Evolutionary conservation across 2,113 vertebrate species (phyloP).

Genomic region (Cynocephalus volans): DNA sequence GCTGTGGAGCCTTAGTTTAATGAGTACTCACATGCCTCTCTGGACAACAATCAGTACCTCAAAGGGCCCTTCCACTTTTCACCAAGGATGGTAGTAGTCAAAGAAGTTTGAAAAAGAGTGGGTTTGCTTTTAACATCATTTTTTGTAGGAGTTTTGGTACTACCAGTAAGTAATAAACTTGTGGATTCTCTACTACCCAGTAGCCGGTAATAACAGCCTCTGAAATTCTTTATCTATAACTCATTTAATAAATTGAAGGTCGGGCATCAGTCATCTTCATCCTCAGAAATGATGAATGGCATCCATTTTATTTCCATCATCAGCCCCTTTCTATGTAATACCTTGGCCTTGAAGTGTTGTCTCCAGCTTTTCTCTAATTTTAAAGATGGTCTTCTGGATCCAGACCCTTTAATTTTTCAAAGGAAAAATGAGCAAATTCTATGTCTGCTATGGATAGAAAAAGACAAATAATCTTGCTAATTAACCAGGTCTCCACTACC

Average conservation of each 20-base stretch:
- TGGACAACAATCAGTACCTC: background rate
- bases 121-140: constrained; percentile 8
- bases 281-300: background rate
- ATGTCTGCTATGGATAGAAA: background rate
- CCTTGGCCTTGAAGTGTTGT: background rate
- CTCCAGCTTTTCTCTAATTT: constrained; percentile 5
- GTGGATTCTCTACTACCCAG: background rate
- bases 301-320: background rate
- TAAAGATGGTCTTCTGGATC: background rate
- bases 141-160: background rate
- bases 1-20: background rate
- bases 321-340: background rate
- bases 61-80: background rate
- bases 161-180: constrained; percentile 1
- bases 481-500: background rate
- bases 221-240: background rate
- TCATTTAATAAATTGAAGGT: constrained; percentile 4
- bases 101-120: background rate
- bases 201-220: background rate
- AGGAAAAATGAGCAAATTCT: constrained; percentile 22
- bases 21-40: background rate
- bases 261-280: background rate
- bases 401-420: background rate
- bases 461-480: background rate
- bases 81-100: background rate